These are phyloP conservation scores for Trichechus manatus DNA, from an alignment of 2,113 vertebrate genomes.

Conservation along the genomic window DNA sequence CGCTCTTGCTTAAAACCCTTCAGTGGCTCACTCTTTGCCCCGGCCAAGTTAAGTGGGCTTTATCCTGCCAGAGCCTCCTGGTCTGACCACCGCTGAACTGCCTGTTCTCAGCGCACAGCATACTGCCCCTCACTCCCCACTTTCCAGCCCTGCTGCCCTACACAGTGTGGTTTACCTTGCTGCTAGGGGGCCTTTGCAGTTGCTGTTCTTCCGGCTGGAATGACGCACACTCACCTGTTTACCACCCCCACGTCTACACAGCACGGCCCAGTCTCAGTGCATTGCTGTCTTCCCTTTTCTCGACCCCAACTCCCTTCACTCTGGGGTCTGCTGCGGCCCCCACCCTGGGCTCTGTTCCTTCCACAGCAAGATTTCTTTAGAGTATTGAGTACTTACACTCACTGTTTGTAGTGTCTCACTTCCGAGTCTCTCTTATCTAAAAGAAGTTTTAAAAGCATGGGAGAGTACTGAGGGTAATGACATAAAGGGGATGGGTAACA, in stretches of 20 bases:
- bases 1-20: neutral
- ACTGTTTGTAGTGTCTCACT: neutral
- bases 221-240: neutral
- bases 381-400: too few species aligned
- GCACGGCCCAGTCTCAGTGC: neutral
- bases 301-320: neutral
- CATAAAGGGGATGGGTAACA: too few species aligned
- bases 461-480: neutral
- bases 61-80: neutral
- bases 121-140: too few species aligned
- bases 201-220: neutral
- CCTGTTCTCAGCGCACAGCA: neutral
- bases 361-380: neutral
- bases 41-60: neutral
- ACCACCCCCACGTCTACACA: neutral
- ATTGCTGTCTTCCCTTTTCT: neutral
- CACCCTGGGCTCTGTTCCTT: neutral
- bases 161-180: neutral
- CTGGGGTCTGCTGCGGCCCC: neutral
- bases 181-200: neutral
- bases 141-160: neutral
- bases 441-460: neutral
- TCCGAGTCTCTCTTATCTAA: neutral
- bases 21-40: neutral
- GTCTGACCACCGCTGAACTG: neutral